Conservation (phyloP, 2,113 vertebrate genomes). For the Prionailurus viverrinus region DNA sequence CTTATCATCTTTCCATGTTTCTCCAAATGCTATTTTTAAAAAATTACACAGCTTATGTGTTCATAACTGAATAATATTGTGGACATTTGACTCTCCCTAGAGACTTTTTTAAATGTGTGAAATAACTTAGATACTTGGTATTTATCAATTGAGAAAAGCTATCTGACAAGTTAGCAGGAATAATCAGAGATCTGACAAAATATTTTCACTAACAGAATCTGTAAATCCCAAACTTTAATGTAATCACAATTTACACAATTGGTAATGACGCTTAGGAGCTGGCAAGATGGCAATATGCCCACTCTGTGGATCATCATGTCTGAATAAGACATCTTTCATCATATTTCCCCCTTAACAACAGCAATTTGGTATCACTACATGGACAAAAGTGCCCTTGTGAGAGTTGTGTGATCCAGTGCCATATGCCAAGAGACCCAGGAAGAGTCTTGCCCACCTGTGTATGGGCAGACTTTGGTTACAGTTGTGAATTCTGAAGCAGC, state of each 20-base stretch:
- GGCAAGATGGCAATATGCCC: slow-evolving; percentile 76
- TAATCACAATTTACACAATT: slow-evolving; percentile 75
- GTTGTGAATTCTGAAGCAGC: background rate
- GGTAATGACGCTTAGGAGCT: slow-evolving; percentile 78
- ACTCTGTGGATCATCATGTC: background rate
- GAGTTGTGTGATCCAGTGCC: background rate
- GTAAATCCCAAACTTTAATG: slow-evolving; percentile 80
- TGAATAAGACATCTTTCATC: background rate
- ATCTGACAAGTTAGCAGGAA: slow-evolving; percentile 72
- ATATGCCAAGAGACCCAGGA: background rate
- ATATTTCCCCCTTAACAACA: background rate
- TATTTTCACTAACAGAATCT: slow-evolving; percentile 77
- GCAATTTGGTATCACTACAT: background rate
- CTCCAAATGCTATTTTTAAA: background rate
- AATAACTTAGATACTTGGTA: background rate
- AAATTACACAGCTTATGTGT: background rate
- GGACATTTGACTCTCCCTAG: background rate
- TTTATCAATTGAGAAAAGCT: slow-evolving; percentile 53
- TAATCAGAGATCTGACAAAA: slow-evolving; percentile 79
- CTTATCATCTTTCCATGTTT: background rate
- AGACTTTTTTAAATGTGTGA: background rate
- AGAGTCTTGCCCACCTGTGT: background rate
- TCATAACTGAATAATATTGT: background rate
- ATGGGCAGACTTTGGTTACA: background rate
- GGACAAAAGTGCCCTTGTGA: background rate